phyloP scores from a whole-genome alignment of 2,797 vertebrate species.

The Enoplosus armatus region DNA sequence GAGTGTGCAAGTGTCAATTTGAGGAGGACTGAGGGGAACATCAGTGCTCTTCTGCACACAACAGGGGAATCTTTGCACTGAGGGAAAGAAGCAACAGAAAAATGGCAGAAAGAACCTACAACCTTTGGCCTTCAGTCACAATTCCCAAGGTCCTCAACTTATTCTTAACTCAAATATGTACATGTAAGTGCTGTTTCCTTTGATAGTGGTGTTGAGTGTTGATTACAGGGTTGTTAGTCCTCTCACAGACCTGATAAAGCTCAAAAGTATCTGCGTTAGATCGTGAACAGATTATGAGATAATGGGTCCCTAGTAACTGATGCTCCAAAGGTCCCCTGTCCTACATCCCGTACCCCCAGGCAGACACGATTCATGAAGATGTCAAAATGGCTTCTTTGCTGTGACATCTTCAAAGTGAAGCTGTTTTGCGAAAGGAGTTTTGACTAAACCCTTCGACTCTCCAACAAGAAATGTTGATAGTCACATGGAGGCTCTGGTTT shows the following conservation, averaged over 20 bases:
- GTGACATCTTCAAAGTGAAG: not conserved
- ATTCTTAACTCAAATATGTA: not conserved
- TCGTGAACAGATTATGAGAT: not conserved
- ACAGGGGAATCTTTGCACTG: constrained; percentile 26
- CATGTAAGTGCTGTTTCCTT: not conserved
- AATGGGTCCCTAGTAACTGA: not conserved
- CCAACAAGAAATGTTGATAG: not conserved
- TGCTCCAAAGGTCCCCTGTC: not conserved
- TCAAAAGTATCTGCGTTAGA: not conserved
- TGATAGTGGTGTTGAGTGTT: not conserved
- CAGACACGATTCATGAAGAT: not conserved
- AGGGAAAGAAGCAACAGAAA: not conserved
- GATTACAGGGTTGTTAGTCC: not conserved
- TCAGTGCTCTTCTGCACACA: not conserved
- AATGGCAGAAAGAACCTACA: not conserved
- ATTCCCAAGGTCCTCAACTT: not conserved
- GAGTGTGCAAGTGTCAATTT: constrained; percentile 43
- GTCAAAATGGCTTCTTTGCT: not conserved
- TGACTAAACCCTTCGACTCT: not conserved
- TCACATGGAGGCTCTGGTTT: not conserved
- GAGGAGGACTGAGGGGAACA: constrained; percentile 27
- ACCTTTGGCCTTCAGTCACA: not conserved
- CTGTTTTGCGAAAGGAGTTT: not conserved
- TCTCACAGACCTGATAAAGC: not conserved
- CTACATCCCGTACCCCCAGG: not conserved